Base-by-base conservation (phyloP, 2,797 vertebrate species). In the Labeo calbasu region DNA sequence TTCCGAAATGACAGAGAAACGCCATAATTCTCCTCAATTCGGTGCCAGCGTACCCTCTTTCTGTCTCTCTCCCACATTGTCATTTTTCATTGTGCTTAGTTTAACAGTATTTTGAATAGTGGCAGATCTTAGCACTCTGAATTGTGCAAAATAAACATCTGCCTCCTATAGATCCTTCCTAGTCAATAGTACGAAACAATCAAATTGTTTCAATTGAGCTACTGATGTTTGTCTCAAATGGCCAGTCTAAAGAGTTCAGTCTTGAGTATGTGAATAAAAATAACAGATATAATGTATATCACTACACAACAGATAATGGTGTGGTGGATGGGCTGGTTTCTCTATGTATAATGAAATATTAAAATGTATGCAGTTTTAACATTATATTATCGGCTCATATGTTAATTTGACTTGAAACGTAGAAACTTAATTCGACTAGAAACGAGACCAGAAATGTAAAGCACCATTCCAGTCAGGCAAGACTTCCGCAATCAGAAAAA, bases 71-170 rank as follows among this genome's bases (percentile, higher is more conserved):
- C 88, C 82, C 57, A 82, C 70, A 76, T 85, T 69, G 63, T 81
- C 82, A 28, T 43, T 73, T 51, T 77, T 28, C 80, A 83, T 77
- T 17, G 46, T 55, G 46, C 11, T 68, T 43, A 57, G 23, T 86
- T 77, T 5, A 53, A 81, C 83, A 83, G 80, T 59, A 75, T 83
- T 85, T 43, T 51, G 73, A 73, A 63, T 48, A 65, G 66, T 57
- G 50, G 51, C 55, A 77, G 46, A 63, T 85, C 76, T 51, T 65
- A 69, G 75, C 40, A 21, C 70, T 53, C 57, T 19, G 25, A 77
- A 50, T 43, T 61, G 69, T 84, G 88, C 88, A 86, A 87, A 89
- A 83, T 76, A 87, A 90, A 90, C 91, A 90, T 92, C 88, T 92
- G 90, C 85, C 85, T 82, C 25, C 25, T 68, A 85, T 79, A 63